Evolutionary conservation across 2,888 invertebrate species (phyloP), one percentile per base, ranked within the genome.

Genomic region (Synergus umbraculus): DNA sequence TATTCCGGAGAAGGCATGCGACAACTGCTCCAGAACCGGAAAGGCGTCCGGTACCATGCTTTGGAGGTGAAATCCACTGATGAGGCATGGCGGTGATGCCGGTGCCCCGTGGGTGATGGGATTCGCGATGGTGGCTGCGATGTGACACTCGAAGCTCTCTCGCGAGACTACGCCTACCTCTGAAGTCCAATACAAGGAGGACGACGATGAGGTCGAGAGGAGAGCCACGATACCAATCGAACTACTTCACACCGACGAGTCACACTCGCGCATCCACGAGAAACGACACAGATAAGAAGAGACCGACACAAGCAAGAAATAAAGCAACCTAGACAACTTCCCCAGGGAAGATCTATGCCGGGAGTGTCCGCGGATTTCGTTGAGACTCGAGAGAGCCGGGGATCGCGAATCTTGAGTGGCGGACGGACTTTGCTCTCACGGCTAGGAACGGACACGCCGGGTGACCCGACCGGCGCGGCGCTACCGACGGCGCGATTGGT

Each of bases 381-480:
- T 46, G 46, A 46, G 46, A 46, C 12, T 43, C 18, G 43, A 15
- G 12, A 43, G 46, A 63, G 64, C 22, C 37, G 44, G 18, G 12
- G 41, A 66, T 77, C 65, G 73, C 73, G 54, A 73, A 54, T 73
- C 49, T 73, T 73, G 73, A 12, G 54, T 43, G 43, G 66, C 54
- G 76, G 64, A 60, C 76, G 76, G 76, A 76, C 58, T 63, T 76
- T 58, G 78, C 65, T 76, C 79, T 79, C 46, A 43, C 73, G 77
- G 73, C 76, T 49, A 41, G 67, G 67, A 76, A 64, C 43, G 79
- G 80, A 79, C 89, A 87, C 87, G 88, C 88, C 88, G 89, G 88
- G 85, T 86, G 78, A 86, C 88, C 88, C 86, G 78, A 86, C 88
- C 88, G 88, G 89, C 87, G 87, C 88, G 88, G 88, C 87, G 87